Conservation (phyloP, 2,113 vertebrate genomes). For the Sardina pilchardus region DNA sequence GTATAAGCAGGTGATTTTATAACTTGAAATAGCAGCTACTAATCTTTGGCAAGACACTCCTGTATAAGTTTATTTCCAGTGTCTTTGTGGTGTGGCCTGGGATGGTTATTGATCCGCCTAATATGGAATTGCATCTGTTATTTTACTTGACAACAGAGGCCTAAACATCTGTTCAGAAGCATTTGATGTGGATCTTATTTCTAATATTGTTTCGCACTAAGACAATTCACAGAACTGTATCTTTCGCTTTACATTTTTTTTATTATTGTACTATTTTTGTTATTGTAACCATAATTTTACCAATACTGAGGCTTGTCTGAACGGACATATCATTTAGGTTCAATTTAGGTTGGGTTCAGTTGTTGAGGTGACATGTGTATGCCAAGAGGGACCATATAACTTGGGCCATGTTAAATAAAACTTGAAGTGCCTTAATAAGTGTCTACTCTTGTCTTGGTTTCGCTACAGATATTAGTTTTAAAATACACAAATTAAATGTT, state of each 20-base stretch:
- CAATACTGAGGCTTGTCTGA: background rate
- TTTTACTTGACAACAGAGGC: background rate
- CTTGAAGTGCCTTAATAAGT: background rate
- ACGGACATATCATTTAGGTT: background rate
- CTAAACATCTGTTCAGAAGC: background rate
- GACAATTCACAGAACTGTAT: background rate
- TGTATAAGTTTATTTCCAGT: background rate
- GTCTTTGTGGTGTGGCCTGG: background rate
- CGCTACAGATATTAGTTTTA: too few relatives aligned
- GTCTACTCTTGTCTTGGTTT: background rate
- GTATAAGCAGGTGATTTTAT: conserved; percentile 6
- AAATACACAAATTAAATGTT: background rate
- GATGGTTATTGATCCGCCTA: background rate
- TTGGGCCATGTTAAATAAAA: background rate
- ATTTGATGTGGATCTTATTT: background rate
- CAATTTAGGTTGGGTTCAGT: background rate
- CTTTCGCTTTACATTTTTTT: background rate
- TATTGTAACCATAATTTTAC: background rate
- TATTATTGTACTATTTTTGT: too few relatives aligned
- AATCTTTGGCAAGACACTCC: background rate
- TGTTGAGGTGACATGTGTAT: background rate
- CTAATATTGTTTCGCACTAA: background rate
- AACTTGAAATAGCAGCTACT: conserved; percentile 9
- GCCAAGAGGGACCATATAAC: background rate
- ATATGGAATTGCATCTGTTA: background rate